These are phyloP conservation scores for Torymus aiolomorphi DNA, from an alignment of 2,888 invertebrate genomes.

Conservation along the genomic window DNA sequence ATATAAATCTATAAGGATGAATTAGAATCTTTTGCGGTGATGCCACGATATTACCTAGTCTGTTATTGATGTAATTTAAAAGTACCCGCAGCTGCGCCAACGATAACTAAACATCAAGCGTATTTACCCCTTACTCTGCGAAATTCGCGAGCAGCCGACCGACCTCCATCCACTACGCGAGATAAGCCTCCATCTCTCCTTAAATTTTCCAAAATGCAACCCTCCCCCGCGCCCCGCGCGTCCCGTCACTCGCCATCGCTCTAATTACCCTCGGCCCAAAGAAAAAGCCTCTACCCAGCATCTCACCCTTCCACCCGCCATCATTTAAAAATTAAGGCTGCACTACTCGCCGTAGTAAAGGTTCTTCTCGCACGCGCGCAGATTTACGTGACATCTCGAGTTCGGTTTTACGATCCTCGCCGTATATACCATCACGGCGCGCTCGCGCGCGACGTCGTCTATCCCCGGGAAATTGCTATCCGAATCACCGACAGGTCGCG, in stretches of 20 bases:
- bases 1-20: too few relatives aligned
- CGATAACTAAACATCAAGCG: too few relatives aligned
- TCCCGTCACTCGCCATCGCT: too few relatives aligned
- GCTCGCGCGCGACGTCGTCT: background rate
- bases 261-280: slow-evolving; percentile 35
- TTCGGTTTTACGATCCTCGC: slow-evolving; percentile 44
- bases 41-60: too few relatives aligned
- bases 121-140: too few relatives aligned
- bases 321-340: slow-evolving; percentile 47
- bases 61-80: too few relatives aligned
- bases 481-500: slow-evolving; percentile 42
- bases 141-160: too few relatives aligned
- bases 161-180: too few relatives aligned
- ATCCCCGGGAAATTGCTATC: slow-evolving; percentile 46
- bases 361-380: slow-evolving; percentile 6
- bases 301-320: background rate
- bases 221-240: background rate
- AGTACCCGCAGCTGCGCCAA: too few relatives aligned
- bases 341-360: background rate
- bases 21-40: too few relatives aligned
- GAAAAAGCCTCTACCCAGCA: background rate
- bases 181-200: background rate
- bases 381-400: slow-evolving; percentile 42
- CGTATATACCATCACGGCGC: background rate
- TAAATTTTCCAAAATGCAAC: background rate